Conservation (phyloP, 2,113 vertebrate species). For the Brachypteracias leptosomus region DNA sequence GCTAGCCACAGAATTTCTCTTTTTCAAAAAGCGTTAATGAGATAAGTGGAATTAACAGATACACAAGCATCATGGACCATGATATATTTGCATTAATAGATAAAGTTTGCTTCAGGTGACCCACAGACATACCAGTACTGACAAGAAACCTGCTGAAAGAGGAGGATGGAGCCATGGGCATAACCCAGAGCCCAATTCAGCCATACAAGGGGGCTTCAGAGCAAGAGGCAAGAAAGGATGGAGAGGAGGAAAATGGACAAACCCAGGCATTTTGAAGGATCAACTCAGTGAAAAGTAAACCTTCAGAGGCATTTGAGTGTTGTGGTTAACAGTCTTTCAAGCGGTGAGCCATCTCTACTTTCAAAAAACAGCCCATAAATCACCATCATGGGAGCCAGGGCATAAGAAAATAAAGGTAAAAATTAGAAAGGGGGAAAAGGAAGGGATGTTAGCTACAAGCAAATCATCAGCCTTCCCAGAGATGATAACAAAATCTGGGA, state of each 20-base stretch:
- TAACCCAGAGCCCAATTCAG: neutral
- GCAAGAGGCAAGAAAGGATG: neutral
- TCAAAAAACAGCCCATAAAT: neutral
- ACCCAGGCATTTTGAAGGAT: neutral
- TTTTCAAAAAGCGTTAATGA: neutral
- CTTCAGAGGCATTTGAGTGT: neutral
- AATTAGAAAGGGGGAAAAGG: neutral
- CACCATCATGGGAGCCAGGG: neutral
- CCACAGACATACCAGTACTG: neutral
- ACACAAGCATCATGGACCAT: neutral
- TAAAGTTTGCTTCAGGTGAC: neutral
- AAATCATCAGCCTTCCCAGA: neutral
- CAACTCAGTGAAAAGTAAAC: neutral
- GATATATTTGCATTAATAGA: no score
- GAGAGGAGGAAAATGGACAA: neutral
- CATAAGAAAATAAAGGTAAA: neutral
- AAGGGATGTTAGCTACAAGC: neutral
- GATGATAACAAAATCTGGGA: neutral
- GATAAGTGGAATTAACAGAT: neutral
- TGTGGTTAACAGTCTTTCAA: neutral
- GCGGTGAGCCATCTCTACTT: neutral
- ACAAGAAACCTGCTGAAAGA: neutral
- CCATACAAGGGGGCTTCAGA: neutral
- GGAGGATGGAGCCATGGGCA: neutral
- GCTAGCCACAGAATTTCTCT: neutral